Percentiles rank a stretch among this genome's conserved stretches.
These are phyloP conservation scores for Machaerirhynchus nigripectus DNA, from an alignment of 2,113 vertebrate species.

Conservation along the genomic window DNA sequence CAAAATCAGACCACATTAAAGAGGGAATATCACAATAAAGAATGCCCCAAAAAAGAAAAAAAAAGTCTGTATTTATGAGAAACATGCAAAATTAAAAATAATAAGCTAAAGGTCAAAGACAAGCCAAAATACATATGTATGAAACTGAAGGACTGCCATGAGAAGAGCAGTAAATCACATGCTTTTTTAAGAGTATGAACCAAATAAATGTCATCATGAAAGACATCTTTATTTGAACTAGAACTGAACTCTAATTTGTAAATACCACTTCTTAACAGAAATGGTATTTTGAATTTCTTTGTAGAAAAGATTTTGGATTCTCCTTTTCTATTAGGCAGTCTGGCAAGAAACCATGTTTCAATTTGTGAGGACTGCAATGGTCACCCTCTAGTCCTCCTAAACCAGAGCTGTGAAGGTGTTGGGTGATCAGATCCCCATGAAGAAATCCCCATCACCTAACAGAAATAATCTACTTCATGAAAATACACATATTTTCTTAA, in stretches of 20 bases:
- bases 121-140: slow-evolving; percentile 62
- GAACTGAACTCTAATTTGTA: slow-evolving; percentile 51
- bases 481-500: neutral
- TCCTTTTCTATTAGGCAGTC: neutral
- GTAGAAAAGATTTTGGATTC: slow-evolving; percentile 1
- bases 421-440: neutral
- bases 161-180: slow-evolving; percentile 44
- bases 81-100: slow-evolving; percentile 63
- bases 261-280: slow-evolving; percentile 46
- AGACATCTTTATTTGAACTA: slow-evolving; percentile 61
- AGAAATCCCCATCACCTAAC: neutral
- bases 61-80: slow-evolving; percentile 43
- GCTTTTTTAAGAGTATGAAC: slow-evolving; percentile 39
- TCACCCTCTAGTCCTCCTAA: neutral
- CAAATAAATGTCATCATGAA: slow-evolving; percentile 60
- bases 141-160: slow-evolving; percentile 21
- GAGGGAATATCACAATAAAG: slow-evolving; percentile 66
- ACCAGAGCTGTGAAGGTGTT: neutral
- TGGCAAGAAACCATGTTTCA: neutral
- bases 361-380: neutral
- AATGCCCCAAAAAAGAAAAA: neutral
- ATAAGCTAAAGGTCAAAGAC: slow-evolving; percentile 58
- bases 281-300: slow-evolving; percentile 14
- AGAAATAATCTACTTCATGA: neutral
- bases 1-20: slow-evolving; percentile 66